A percentile compares a stretch with the other conserved stretches of the same genome.
Conservation (phyloP, 2,888 invertebrate species). For the Gibbula magus region DNA sequence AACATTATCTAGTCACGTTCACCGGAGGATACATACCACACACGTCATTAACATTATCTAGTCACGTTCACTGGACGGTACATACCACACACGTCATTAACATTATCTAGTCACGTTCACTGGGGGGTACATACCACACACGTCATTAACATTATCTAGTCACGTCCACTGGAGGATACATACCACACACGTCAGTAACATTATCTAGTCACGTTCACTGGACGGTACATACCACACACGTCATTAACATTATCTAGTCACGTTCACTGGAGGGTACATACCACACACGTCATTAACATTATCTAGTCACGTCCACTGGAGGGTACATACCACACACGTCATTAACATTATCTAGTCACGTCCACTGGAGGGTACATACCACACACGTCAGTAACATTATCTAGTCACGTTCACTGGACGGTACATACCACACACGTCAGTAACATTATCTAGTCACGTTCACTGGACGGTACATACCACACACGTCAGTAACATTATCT, state of each 20-base stretch:
- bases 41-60: too few species aligned
- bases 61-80: background rate
- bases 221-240: too few species aligned
- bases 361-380: background rate
- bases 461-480: background rate
- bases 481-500: too few species aligned
- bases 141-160: background rate
- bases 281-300: too few species aligned
- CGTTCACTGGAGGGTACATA: background rate
- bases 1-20: background rate
- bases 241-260: background rate
- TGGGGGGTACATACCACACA: background rate
- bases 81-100: too few species aligned
- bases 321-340: too few species aligned
- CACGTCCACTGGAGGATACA: background rate
- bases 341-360: background rate
- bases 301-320: background rate
- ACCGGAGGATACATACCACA: background rate
- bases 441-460: background rate
- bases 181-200: too few species aligned
- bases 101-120: background rate
- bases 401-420: background rate
- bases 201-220: background rate
- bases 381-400: too few species aligned
- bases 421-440: too few species aligned